phyloP scores from a whole-genome alignment of 2,888 invertebrate genomes.

The Pseudolycoriella hygida region DNA sequence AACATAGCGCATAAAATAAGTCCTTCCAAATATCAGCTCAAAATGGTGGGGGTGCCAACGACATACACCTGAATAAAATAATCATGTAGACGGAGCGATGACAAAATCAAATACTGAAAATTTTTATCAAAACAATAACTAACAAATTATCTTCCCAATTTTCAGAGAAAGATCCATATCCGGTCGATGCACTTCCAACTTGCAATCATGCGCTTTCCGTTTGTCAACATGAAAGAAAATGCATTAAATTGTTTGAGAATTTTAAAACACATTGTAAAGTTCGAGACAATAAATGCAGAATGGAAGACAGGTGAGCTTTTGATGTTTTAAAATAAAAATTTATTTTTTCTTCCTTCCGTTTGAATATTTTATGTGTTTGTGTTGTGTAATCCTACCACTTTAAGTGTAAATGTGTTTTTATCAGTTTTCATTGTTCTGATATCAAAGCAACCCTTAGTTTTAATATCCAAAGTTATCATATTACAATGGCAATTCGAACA shows the following conservation, averaged over 20 bases:
- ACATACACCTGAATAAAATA: too few relatives aligned
- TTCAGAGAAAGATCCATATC: slow-evolving; percentile 69
- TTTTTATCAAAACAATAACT: too few relatives aligned
- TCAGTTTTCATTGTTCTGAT: too few relatives aligned
- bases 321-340: not conserved
- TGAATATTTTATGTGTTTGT: too few relatives aligned
- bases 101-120: not conserved
- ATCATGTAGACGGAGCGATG: not conserved
- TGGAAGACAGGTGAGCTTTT: slow-evolving; percentile 66
- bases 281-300: slow-evolving; percentile 69
- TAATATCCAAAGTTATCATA: too few relatives aligned
- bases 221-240: slow-evolving; percentile 65
- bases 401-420: too few relatives aligned
- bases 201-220: slow-evolving; percentile 78
- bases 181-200: slow-evolving; percentile 73
- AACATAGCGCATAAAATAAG: too few relatives aligned
- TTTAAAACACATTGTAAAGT: slow-evolving; percentile 79
- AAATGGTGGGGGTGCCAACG: too few relatives aligned
- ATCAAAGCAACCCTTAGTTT: too few relatives aligned
- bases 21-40: too few relatives aligned
- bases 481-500: too few relatives aligned
- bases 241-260: slow-evolving; percentile 65
- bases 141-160: slow-evolving; percentile 1
- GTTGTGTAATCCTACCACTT: too few relatives aligned
- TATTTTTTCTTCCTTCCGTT: not conserved